phyloP scores from a whole-genome alignment of 2,888 invertebrate species.

The Dryocosmus kuriphilus region DNA sequence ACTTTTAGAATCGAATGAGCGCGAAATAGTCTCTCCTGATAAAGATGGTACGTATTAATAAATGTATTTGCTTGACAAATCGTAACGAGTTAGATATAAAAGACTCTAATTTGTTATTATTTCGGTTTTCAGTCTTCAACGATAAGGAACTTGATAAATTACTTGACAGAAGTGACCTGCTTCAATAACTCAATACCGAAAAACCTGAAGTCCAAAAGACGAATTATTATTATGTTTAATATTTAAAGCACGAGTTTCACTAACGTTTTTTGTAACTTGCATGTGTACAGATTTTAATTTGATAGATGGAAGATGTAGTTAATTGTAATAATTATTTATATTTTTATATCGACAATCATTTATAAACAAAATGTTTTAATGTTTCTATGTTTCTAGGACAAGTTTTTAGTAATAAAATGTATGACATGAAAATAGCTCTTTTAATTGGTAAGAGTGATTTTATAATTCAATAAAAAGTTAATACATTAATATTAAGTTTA shows the following conservation, averaged over 20 bases:
- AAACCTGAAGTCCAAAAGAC: neutral
- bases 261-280: neutral
- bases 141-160: conserved; percentile 77
- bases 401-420: neutral
- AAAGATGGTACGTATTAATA: conserved; percentile 62
- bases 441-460: too few species aligned
- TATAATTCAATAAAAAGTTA: too few species aligned
- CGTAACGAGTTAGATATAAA: neutral
- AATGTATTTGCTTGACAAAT: conserved; percentile 59
- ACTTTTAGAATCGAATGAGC: conserved; percentile 68
- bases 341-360: neutral
- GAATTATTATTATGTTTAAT: neutral
- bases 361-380: conserved; percentile 15
- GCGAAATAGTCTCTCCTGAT: conserved; percentile 59
- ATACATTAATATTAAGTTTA: too few species aligned
- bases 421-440: too few species aligned
- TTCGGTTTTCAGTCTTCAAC: conserved; percentile 73
- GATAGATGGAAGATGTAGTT: neutral
- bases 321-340: neutral
- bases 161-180: conserved; percentile 76
- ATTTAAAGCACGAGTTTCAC: neutral
- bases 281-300: neutral
- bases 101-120: conserved; percentile 11
- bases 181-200: neutral
- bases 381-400: neutral